Base-by-base conservation (phyloP, 2,888 invertebrate genomes). In the Sarcophaga rosellei region DNA sequence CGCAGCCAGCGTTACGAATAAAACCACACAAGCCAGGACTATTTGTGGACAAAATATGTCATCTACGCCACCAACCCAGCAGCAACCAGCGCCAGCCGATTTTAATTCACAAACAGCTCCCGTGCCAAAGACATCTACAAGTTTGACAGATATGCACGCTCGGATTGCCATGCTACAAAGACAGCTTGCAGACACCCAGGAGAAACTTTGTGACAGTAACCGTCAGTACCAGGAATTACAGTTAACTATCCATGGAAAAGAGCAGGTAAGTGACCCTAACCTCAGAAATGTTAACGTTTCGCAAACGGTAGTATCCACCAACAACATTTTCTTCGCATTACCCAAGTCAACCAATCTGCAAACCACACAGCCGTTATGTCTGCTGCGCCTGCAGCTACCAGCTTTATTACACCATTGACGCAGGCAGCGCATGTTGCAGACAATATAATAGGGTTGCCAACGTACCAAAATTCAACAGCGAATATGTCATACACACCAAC, bases 251-350 rank as follows among this genome's bases (percentile, higher is more conserved):
- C 61, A 35, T 20, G 61, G 44, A 10, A 61, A 25, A 57, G 61
- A 23, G 12, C 59, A 73, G 73, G 45, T 73, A 73, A 62, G 62
- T 73, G 73, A 73, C 62, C 65, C 63, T 74, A 74, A 74, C 74
- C 74, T 74, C 45, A 74, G 47, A 21, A 15, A 25, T 25, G 25
- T 25, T 25, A 25, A 3, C 25, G 25, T 25, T 25, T 25, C 25
- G 3, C 25, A 25, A 25, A 4, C 25, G 4, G 25, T 25, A 0
- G 4, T 25, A 4, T 25, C 25, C 25, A 25, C 25, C 25, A 25
- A 23, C 23, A 23, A 23, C 23, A 23, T 23, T 23, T 23, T 23
- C 23, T 2, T 23, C 23, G 23, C 3, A 23, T 23, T 23, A 23
- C 23, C 2, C 23, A 23, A 23, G 3, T 3, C 23, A 23, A 25